phyloP scores from a whole-genome alignment of 2,888 invertebrate genomes.

The Anthophora plumipes region DNA sequence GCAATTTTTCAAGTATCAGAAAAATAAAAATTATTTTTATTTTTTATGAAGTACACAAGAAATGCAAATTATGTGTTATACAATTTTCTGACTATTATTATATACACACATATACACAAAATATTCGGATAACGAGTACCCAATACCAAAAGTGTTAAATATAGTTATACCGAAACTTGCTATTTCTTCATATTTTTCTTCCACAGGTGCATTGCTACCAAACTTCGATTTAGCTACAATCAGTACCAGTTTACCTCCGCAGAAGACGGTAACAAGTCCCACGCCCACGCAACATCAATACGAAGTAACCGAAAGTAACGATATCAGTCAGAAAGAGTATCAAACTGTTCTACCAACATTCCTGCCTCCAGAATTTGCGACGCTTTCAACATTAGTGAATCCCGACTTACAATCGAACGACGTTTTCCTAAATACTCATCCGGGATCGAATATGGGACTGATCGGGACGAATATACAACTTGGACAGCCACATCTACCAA shows the following conservation, averaged over 20 bases:
- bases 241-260: constrained; percentile 60
- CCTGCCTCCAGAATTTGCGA: constrained; percentile 75
- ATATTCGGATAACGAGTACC: no score
- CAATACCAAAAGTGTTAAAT: no score
- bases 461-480: constrained; percentile 70
- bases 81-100: no score
- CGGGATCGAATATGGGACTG: constrained; percentile 66
- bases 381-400: constrained; percentile 68
- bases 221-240: constrained; percentile 51
- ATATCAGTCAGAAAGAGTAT: constrained; percentile 68
- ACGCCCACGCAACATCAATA: constrained; percentile 73
- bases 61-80: no score
- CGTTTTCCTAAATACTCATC: constrained; percentile 73
- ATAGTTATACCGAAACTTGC: not conserved
- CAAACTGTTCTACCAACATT: constrained; percentile 73
- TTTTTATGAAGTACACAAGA: no score
- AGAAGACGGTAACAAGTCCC: constrained; percentile 69
- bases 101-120: no score
- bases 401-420: constrained; percentile 76
- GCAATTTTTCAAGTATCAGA: not conserved
- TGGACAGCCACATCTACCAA: constrained; percentile 71
- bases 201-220: constrained; percentile 33
- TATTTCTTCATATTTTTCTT: not conserved
- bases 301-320: constrained; percentile 80
- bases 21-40: no score